Base-by-base conservation (phyloP, 2,888 invertebrate species). In the Epinotia nisella region DNA sequence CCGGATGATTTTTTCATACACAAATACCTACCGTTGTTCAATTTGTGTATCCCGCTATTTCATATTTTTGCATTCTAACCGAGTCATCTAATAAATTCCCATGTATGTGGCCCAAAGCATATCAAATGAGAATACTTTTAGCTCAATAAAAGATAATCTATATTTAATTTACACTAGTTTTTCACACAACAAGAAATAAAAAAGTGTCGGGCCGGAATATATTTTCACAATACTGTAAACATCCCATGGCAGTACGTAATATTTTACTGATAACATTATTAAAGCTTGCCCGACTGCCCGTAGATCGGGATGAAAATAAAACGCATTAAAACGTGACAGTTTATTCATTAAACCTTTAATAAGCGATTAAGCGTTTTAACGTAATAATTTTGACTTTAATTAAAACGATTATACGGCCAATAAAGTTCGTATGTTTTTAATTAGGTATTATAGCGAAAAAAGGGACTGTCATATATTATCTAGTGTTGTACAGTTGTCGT, bases 201-300 rank as follows among this genome's bases (percentile, higher is more conserved):
- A 45, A 49, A n/a, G 24, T 21, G 35, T 59, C 21, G 1, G 2
- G 19, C 11, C 35, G n/a, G n/a, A 62, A 49, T 66, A 19, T 66
- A 19, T 55, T 66, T 65, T 39, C 10, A 39, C 35, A 65, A 55
- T 55, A 21, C 21, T 17, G 35, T 19, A 56, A 35, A 39, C 2
- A 21, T 39, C 10, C 53, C 15, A 70, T 70, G 10, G 35, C 2
- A 10, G 24, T 10, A n/a, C 5, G 24, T 59, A 24, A 55, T n/a
- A n/a, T n/a, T 70, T 69, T 45, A 55, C 55, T 39, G 15, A 29
- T 51, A 55, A 45, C 17, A 55, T 24, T 58, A 24, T 66, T 21
- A 41, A 41, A 17, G 55, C 21, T 21, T 9, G 10, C 56, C 24
- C 35, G 21, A 24, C 35, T 9, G 35, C 49, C 55, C 51, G 29